Base-by-base conservation (phyloP, 2,888 invertebrate species). In the Caenorhabditis zanzibari region DNA sequence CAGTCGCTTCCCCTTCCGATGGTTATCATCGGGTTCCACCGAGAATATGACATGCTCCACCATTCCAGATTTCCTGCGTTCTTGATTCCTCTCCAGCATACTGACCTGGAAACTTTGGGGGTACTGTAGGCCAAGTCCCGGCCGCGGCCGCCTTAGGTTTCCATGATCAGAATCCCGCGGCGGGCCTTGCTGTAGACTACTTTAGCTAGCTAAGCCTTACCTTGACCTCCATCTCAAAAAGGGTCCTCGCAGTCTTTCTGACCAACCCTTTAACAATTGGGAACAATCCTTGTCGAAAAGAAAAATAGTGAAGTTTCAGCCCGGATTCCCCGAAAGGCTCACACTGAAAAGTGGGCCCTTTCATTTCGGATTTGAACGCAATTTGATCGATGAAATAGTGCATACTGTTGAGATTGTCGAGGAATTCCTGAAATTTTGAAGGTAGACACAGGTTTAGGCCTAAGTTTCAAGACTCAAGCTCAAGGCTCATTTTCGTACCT, bases 301-400 rank as follows among this genome's bases (percentile, higher is more conserved):
- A 91, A 72, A 89, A 90, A 64, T 91, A 91, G 66, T 91, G 91
- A 22, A 91, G 77, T 73, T 89, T 84, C 10, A 87, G 85, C 16
- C 82, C 85, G 5, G 68, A 73, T 19, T 88, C 86, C 32, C 85
- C 85, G 44, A 82, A 82, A 1, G 86, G 73, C 41, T 88, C 88
- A 47, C 88, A 86, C 47, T 86, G 86, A 58, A 91, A 91, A 2
- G 88, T 88, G 0, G 91, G 90, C 10, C 90, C 90, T 26, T 88
- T 86, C 87, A 90, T 90, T 26, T 90, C 89, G 28, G 87, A 87
- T 79, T 89, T 86, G 84, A 91, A 91, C 0, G 90, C 90, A 32
- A 90, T 89, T 59, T 90, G 90, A 79, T 90, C 90, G 64, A 91
- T 90, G 86, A 91, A 91, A 69, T 90, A 91, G 81, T 91, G 91